Evolutionary conservation across 2,888 invertebrate species (phyloP).

Genomic region (Chrysotoxum bicinctum): DNA sequence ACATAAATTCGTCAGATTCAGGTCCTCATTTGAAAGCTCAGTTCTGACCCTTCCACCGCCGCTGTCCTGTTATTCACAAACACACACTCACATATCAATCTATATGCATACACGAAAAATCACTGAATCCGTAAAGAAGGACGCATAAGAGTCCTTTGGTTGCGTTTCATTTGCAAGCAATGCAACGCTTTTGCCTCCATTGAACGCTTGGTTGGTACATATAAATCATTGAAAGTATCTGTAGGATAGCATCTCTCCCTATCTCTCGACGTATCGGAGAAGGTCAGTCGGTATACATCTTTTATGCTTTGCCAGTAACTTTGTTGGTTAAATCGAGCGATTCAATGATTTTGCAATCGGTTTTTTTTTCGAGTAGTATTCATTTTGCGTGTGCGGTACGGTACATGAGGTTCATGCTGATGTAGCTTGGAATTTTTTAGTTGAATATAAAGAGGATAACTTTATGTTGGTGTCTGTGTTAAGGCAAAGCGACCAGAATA

Average conservation of each 20-base stretch:
- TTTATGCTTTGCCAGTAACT: slow-evolving; percentile 21
- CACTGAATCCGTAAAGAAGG: slow-evolving; percentile 29
- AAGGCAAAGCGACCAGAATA: not conserved
- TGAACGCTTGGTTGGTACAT: slow-evolving; percentile 22
- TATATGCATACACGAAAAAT: not conserved
- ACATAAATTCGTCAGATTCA: slow-evolving; percentile 69
- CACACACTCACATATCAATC: not conserved
- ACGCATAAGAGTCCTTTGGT: not conserved
- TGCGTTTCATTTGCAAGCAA: slow-evolving; percentile 26
- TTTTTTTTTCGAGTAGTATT: not conserved
- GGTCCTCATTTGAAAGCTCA: slow-evolving; percentile 51
- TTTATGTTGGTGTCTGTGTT: not conserved
- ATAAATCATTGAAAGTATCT: slow-evolving; percentile 52
- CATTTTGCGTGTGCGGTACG: not conserved
- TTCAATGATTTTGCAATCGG: slow-evolving; percentile 35
- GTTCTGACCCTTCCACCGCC: not conserved
- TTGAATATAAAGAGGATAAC: slow-evolving; percentile 1
- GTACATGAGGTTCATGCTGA: not conserved
- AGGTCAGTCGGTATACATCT: slow-evolving; percentile 5
- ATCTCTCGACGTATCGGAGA: not conserved
- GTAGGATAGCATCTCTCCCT: slow-evolving; percentile 15
- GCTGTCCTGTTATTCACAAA: slow-evolving; percentile 6
- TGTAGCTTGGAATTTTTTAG: not conserved
- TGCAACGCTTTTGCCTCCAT: slow-evolving; percentile 30
- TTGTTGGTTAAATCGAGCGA: slow-evolving; percentile 57